A percentile compares a stretch with the other conserved stretches of the same genome.
Conservation (phyloP, 2,113 vertebrate species). For the Odocoileus hemionus region DNA sequence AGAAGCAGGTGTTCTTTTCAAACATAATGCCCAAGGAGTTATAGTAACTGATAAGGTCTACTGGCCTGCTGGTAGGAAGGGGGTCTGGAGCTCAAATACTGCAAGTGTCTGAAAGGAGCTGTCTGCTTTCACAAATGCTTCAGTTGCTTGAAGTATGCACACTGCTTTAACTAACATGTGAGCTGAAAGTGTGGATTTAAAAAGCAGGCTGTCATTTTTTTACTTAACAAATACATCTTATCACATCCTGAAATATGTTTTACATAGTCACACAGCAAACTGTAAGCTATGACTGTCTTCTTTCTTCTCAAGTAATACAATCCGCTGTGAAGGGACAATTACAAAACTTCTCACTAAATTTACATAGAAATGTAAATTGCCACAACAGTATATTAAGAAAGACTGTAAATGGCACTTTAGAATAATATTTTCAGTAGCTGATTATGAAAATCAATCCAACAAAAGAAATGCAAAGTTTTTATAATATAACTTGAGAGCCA, state of each 20-base stretch:
- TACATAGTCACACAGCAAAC: background rate
- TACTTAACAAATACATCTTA: background rate
- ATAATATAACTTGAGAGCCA: conserved; percentile 48
- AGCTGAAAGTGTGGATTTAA: background rate
- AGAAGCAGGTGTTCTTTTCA: conserved; percentile 66
- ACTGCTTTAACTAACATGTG: conserved; percentile 31
- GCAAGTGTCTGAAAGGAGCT: conserved; percentile 36
- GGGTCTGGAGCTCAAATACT: background rate
- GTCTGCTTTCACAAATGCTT: conserved; percentile 70
- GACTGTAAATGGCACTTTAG: background rate
- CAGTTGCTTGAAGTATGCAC: conserved; percentile 45
- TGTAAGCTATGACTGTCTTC: background rate
- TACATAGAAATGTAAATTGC: background rate
- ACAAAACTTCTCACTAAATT: conserved; percentile 10
- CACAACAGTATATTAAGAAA: conserved; percentile 4
- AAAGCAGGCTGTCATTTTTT: background rate
- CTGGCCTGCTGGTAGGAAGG: background rate
- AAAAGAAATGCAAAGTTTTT: conserved; percentile 42
- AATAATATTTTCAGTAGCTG: background rate
- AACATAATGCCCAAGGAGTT: conserved; percentile 36
- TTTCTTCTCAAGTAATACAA: background rate
- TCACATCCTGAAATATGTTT: background rate
- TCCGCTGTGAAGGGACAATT: background rate
- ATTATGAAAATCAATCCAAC: background rate
- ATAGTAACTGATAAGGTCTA: background rate